Base-by-base conservation (phyloP, 1,140 invertebrate species). In the Eupeodes corollae region DNA sequence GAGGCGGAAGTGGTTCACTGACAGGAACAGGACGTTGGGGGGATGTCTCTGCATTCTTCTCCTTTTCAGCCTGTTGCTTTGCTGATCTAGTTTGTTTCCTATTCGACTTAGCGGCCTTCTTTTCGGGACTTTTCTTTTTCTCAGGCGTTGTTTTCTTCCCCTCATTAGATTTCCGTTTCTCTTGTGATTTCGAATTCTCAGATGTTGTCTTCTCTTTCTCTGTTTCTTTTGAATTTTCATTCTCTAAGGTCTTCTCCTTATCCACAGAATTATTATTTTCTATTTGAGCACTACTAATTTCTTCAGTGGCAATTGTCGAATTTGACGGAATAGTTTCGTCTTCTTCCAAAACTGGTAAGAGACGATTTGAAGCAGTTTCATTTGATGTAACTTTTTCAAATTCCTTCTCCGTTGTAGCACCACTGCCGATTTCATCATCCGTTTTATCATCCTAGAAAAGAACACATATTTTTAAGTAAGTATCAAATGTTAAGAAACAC, bases 331-430 rank as follows among this genome's bases (percentile, higher is more conserved):
- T 26, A n/a, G 42, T 43, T 3, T 26, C 21, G 3, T 26, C 21
- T 26, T 26, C 21, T 26, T 26, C 21, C 8, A 26, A 5, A 3
- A 26, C 21, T 26, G 21, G 21, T 26, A 26, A 3, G 21, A 26
- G 21, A 5, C 21, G 21, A 26, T 26, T 26, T 26, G 21, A 8
- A 26, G 8, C 3, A 26, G 21, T 26, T 26, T 5, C 21, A 26
- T 26, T 26, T 26, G 21, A 26, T 26, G 8, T 26, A 30, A 40
- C 26, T 35, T 15, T 41, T 44, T 39, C 50, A 1, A 47, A 53
- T 13, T 58, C 57, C 11, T 52, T 54, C 2, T 66, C 57, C 16
- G 57, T 40, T 26, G 26, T 42, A 6, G 35, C 37, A 21, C 13
- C 15, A 18, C 42, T 43, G 10, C 47, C 58, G 19, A 51, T 57